Conservation (phyloP, 2,888 invertebrate species). For the Limnephilus auricula region DNA sequence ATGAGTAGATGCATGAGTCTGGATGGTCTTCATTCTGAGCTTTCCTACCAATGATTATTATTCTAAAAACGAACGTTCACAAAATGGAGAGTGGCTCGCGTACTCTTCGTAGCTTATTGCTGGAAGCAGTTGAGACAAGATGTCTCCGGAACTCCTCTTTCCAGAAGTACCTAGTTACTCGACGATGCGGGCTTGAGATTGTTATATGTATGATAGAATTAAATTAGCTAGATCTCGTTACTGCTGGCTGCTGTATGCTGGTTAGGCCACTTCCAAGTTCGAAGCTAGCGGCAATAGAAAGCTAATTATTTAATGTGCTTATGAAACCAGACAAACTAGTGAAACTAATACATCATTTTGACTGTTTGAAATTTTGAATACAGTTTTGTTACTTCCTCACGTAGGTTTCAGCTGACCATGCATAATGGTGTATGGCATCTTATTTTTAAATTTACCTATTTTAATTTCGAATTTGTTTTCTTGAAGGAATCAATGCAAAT, state of each 20-base stretch:
- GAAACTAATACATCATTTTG: not conserved
- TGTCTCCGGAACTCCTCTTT: not conserved
- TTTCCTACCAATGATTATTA: not conserved
- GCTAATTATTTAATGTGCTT: not conserved
- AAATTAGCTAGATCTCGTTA: not conserved
- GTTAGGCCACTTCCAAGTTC: not conserved
- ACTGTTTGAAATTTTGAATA: too few species aligned
- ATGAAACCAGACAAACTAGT: not conserved
- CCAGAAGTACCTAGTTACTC: not conserved
- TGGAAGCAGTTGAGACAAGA: not conserved
- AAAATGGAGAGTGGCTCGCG: not conserved
- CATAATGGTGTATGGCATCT: too few species aligned
- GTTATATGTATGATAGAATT: not conserved
- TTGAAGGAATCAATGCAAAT: too few species aligned
- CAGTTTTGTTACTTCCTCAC: not conserved
- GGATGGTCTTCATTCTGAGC: not conserved
- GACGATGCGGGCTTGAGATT: not conserved
- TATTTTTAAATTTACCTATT: too few species aligned
- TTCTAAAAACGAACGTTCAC: not conserved
- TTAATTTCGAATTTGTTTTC: too few species aligned
- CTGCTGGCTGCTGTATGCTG: not conserved
- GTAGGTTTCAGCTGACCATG: not conserved
- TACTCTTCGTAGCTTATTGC: not conserved
- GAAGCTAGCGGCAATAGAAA: not conserved
- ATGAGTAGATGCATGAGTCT: not conserved